phyloP scores from a whole-genome alignment of 2,113 vertebrate species.

The Blennius ocellaris region DNA sequence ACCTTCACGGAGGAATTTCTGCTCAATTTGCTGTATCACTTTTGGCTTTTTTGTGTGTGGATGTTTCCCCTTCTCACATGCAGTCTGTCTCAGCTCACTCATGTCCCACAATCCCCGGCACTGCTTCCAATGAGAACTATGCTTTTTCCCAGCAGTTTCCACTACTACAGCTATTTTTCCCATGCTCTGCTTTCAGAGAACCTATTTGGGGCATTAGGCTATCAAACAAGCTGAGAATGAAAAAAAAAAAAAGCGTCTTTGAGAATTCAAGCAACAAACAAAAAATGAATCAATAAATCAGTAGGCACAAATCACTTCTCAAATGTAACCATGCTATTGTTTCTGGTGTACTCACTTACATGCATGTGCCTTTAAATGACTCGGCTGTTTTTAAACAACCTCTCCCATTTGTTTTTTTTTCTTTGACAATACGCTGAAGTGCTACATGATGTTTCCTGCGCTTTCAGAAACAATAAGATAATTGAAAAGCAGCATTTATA shows the following conservation, averaged over 20 bases:
- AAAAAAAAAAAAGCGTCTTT: slow-evolving; percentile 29
- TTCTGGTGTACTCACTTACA: slow-evolving; percentile 14
- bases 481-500: slow-evolving; percentile 49
- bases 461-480: slow-evolving; percentile 62
- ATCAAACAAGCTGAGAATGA: slow-evolving; percentile 60
- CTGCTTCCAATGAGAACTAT: slow-evolving; percentile 65
- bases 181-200: slow-evolving; percentile 68
- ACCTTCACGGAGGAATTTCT: slow-evolving; percentile 40
- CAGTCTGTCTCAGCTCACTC: slow-evolving; percentile 52
- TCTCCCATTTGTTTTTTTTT: slow-evolving; percentile 27
- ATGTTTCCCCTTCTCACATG: slow-evolving; percentile 58
- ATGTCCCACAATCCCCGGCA: slow-evolving; percentile 67
- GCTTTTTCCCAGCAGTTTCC: slow-evolving; percentile 76
- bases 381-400: background rate
- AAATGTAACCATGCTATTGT: slow-evolving; percentile 48
- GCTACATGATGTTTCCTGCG: slow-evolving; percentile 62
- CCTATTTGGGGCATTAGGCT: slow-evolving; percentile 69
- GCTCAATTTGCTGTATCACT: slow-evolving; percentile 49
- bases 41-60: slow-evolving; percentile 35
- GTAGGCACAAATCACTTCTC: slow-evolving; percentile 23
- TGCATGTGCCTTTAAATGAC: slow-evolving; percentile 24
- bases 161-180: slow-evolving; percentile 71
- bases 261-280: slow-evolving; percentile 35
- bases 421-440: slow-evolving; percentile 27
- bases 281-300: slow-evolving; percentile 22